Percentiles rank a stretch among this genome's conserved stretches.
These are phyloP conservation scores for Peromyscus eremicus DNA, from an alignment of 2,797 vertebrate species.

Conservation along the genomic window DNA sequence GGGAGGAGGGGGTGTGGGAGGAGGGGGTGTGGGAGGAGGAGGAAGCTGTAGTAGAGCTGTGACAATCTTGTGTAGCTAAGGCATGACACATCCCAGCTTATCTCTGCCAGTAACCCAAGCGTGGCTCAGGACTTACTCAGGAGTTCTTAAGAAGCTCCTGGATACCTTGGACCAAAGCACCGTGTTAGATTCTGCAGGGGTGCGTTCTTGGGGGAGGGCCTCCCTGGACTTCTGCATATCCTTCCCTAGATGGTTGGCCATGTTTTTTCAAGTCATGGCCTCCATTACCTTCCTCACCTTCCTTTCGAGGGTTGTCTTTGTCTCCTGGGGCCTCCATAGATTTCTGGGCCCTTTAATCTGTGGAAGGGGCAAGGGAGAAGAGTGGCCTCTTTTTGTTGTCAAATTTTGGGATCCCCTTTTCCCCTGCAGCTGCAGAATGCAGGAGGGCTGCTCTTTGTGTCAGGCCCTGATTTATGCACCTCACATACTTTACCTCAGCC, in stretches of 20 bases:
- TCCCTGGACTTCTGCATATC: neutral
- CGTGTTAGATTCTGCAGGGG: neutral
- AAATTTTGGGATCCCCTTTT: fast-evolving
- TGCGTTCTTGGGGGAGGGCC: neutral
- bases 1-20: neutral
- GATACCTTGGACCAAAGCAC: neutral
- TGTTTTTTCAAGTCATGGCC: neutral
- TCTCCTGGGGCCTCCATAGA: neutral
- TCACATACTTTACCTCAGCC: neutral
- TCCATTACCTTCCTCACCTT: neutral
- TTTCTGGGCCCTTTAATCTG: slow-evolving; percentile 9
- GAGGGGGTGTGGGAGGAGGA: neutral
- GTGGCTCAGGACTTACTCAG: too few species aligned
- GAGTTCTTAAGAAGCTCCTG: neutral
- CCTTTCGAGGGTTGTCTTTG: neutral
- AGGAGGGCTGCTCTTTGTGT: neutral
- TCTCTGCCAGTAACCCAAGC: slow-evolving; percentile 2
- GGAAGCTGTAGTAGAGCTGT: neutral
- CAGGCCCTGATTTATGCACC: neutral
- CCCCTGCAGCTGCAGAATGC: too few species aligned
- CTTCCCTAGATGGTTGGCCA: neutral
- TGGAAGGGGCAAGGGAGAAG: neutral
- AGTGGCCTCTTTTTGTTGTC: neutral
- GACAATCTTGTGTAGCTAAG: neutral
- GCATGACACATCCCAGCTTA: neutral